These are phyloP conservation scores for Leptinotarsa lineolata DNA, from an alignment of 1,140 invertebrate genomes.

Conservation along the genomic window DNA sequence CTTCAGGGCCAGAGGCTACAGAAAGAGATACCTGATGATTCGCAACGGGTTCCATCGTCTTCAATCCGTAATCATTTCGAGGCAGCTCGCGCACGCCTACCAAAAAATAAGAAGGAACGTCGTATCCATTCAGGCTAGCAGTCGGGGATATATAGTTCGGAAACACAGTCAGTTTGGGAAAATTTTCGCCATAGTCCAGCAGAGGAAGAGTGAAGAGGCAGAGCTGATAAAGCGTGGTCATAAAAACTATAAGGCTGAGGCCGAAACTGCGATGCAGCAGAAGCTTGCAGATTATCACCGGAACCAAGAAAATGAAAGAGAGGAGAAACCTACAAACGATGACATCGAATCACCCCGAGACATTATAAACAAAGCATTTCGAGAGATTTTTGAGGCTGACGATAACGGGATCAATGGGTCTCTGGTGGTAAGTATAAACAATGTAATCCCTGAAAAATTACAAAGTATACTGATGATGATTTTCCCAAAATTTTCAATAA, in stretches of 20 bases:
- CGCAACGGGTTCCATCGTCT: conserved; percentile 78
- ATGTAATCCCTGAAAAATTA: too few relatives aligned
- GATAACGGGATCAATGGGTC: background rate
- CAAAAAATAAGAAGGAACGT: conserved; percentile 72
- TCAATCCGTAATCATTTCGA: conserved; percentile 82
- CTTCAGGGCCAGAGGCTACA: conserved; percentile 76
- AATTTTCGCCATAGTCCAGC: conserved; percentile 60
- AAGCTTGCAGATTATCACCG: conserved; percentile 63
- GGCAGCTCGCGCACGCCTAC: conserved; percentile 75
- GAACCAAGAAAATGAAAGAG: conserved; percentile 58
- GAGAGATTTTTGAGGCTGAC: background rate
- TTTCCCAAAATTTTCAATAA: too few relatives aligned
- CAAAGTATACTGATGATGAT: too few relatives aligned
- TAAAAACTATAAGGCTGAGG: conserved; percentile 65
- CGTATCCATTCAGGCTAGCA: conserved; percentile 70
- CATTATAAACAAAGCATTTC: conserved; percentile 53
- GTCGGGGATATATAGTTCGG: conserved; percentile 75
- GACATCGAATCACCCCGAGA: conserved; percentile 62
- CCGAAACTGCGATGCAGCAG: conserved; percentile 71
- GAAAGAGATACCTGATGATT: conserved; percentile 72
- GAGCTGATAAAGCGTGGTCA: conserved; percentile 66
- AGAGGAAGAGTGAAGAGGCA: conserved; percentile 65
- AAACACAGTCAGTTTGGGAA: conserved; percentile 53
- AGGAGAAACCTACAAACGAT: conserved; percentile 52
- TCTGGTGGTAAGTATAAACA: background rate